Conservation (phyloP, 2,888 invertebrate species). For the Theodoxus fluviatilis region DNA sequence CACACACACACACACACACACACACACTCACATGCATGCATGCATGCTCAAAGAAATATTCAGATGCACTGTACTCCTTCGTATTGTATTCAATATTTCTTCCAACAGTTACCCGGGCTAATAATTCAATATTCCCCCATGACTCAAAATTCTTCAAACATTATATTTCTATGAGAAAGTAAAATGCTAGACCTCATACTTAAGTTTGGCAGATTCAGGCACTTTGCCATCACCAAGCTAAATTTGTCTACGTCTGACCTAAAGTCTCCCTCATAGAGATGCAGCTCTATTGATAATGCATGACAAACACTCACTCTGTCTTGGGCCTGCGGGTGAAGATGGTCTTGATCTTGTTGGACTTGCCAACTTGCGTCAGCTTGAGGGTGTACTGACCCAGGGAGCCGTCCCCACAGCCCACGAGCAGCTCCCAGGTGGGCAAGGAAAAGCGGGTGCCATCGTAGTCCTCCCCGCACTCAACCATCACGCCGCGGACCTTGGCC, state of each 20-base stretch:
- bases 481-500: conserved; percentile 50
- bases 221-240: no score
- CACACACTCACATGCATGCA: not conserved
- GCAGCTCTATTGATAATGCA: no score
- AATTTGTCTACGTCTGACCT: no score
- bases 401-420: conserved; percentile 88
- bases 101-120: no score
- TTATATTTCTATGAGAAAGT: no score
- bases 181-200: no score
- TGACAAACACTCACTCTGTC: conserved; percentile 25
- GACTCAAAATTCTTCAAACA: no score
- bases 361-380: conserved; percentile 29
- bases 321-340: conserved; percentile 31
- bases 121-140: no score
- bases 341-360: conserved; percentile 31
- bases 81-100: no score
- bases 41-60: not conserved
- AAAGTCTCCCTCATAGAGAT: no score
- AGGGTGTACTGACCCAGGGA: conserved; percentile 67
- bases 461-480: conserved; percentile 8
- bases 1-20: conserved; percentile 2
- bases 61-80: no score
- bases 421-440: conserved; percentile 52
- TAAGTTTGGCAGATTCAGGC: no score
- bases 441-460: conserved; percentile 25